Conservation (phyloP, 2,797 vertebrate genomes). For the Chaenodraco wilsoni region DNA sequence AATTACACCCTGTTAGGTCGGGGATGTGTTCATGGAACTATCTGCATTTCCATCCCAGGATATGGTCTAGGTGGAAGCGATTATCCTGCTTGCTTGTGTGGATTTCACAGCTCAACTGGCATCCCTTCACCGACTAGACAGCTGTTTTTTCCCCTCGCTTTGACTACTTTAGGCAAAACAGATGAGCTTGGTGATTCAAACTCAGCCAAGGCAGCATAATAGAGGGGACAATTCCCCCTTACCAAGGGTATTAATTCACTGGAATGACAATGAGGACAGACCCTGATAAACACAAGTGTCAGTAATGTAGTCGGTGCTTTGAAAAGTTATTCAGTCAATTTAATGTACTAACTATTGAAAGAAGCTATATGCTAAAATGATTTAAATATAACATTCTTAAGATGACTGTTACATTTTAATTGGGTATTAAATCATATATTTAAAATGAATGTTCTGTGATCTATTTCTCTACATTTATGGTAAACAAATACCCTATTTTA, state of each 20-base stretch:
- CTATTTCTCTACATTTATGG: not conserved
- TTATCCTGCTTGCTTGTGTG: constrained; percentile 72
- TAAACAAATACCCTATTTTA: constrained; percentile 1
- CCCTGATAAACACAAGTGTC: constrained; percentile 29
- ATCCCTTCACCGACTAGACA: constrained; percentile 68
- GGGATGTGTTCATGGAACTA: constrained; percentile 39
- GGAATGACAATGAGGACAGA: constrained; percentile 52
- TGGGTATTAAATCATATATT: not conserved
- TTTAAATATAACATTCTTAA: not conserved
- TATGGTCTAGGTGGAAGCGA: constrained; percentile 65
- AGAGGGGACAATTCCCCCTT: constrained; percentile 56
- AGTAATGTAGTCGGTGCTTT: constrained; percentile 44
- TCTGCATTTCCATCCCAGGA: constrained; percentile 55
- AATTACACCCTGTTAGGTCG: constrained; percentile 46
- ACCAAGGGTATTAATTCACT: constrained; percentile 58
- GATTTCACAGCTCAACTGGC: constrained; percentile 77
- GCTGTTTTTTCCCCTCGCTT: constrained; percentile 64
- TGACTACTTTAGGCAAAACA: constrained; percentile 69
- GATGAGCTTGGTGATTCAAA: constrained; percentile 66
- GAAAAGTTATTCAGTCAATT: constrained; percentile 19
- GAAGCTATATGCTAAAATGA: not conserved
- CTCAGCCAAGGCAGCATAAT: constrained; percentile 62
- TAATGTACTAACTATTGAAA: constrained; percentile 11
- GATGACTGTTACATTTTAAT: not conserved
- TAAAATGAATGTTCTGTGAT: no score